Evolutionary conservation across 2,888 invertebrate genomes (phyloP).

Genomic region (Eubasilissa splendida): DNA sequence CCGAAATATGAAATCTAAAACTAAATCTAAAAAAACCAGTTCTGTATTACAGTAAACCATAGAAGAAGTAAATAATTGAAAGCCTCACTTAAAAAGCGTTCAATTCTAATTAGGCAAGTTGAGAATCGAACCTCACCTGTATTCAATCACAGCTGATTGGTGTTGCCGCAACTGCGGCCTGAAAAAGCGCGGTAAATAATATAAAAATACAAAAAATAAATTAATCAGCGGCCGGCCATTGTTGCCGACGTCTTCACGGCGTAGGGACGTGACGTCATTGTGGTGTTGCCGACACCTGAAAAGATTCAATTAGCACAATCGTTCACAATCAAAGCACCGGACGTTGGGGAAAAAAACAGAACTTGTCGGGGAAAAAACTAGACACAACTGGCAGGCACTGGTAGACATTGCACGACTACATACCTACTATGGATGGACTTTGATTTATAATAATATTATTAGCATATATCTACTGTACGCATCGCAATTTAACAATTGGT

Average conservation of each 20-base stretch:
- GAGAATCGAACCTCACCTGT: background rate
- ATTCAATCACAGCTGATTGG: slow-evolving; percentile 2
- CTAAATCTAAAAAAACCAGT: no score
- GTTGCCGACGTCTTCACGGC: slow-evolving; percentile 9
- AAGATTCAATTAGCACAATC: slow-evolving; percentile 48
- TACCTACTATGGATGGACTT: background rate
- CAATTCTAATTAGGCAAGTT: slow-evolving; percentile 3
- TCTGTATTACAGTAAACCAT: no score
- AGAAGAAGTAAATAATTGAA: background rate
- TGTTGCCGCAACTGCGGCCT: background rate
- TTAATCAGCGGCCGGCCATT: slow-evolving; percentile 36
- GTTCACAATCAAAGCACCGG: slow-evolving; percentile 18
- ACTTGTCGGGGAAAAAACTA: no score
- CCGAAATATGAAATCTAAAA: no score
- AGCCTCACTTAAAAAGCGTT: slow-evolving; percentile 11
- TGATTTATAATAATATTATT: no score
- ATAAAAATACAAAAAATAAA: slow-evolving; percentile 31
- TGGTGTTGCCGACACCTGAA: slow-evolving; percentile 39
- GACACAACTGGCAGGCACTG: no score
- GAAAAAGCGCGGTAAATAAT: background rate
- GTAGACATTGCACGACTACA: background rate
- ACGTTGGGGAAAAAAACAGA: slow-evolving; percentile 14
- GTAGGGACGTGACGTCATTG: slow-evolving; percentile 32
- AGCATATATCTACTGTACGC: no score
- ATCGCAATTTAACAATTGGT: no score